Evolutionary conservation across 2,888 invertebrate species (phyloP).

Genomic region (Merodon equestris): DNA sequence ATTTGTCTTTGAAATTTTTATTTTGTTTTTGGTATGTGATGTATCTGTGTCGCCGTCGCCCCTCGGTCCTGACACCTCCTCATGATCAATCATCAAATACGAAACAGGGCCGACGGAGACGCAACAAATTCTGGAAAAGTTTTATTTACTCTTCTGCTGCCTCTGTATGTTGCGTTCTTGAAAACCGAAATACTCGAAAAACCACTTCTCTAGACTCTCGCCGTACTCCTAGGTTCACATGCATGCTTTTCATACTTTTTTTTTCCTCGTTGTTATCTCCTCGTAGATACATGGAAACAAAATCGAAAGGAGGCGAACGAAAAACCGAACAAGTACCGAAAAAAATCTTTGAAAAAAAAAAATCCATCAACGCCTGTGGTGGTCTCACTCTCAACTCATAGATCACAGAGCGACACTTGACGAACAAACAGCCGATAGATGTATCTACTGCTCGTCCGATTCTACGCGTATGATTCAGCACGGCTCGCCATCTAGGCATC

Average conservation of each 20-base stretch:
- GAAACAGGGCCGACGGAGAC: conserved; percentile 7
- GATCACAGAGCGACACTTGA: conserved; percentile 74
- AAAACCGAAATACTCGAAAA: conserved; percentile 49
- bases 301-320: conserved; percentile 9
- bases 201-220: conserved; percentile 45
- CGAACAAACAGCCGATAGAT: conserved; percentile 25
- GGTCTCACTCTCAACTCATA: conserved; percentile 69
- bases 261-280: conserved; percentile 20
- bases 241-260: too few species aligned
- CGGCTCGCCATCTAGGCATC: not conserved
- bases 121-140: conserved; percentile 40
- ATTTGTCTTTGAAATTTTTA: too few species aligned
- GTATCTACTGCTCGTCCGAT: conserved; percentile 1
- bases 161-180: conserved; percentile 39
- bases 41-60: conserved; percentile 27
- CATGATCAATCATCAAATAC: conserved; percentile 48
- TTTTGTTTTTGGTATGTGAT: conserved; percentile 35
- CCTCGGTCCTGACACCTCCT: conserved; percentile 5
- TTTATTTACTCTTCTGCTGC: conserved; percentile 55
- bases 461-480: not conserved
- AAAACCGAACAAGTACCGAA: conserved; percentile 1
- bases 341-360: conserved; percentile 14
- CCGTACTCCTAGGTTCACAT: conserved; percentile 33
- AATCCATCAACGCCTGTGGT: conserved; percentile 55
- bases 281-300: conserved; percentile 28